phyloP scores from a whole-genome alignment of 2,113 vertebrate genomes.

The Naja naja region DNA sequence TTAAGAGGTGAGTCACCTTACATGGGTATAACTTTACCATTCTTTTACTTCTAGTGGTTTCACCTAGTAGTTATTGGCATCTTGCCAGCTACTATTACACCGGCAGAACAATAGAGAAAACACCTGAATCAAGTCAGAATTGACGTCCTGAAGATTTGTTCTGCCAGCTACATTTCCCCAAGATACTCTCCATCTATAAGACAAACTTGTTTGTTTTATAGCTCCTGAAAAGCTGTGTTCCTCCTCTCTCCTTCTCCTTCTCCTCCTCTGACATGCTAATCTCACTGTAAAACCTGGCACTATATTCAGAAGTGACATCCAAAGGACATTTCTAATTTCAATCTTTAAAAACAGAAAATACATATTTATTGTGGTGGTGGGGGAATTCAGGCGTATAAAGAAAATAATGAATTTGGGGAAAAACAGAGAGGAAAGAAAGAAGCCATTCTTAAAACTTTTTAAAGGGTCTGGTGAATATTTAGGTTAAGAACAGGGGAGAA shows the following conservation, averaged over 20 bases:
- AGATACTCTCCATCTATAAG: background rate
- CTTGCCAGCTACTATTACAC: accelerated
- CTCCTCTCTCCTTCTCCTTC: background rate
- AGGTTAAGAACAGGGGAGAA: background rate
- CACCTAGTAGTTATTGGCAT: background rate
- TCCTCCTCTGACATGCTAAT: background rate
- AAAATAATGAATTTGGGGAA: background rate
- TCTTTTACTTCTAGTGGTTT: background rate
- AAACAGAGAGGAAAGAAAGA: background rate
- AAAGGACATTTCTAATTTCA: background rate
- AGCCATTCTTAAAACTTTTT: background rate
- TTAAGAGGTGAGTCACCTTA: background rate
- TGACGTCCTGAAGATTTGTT: background rate
- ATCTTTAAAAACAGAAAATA: background rate
- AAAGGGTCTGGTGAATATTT: background rate
- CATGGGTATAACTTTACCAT: background rate
- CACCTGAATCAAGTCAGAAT: background rate
- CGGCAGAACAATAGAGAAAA: background rate
- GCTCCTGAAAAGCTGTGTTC: background rate
- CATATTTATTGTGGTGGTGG: background rate
- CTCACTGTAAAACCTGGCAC: background rate
- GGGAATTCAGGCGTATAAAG: background rate
- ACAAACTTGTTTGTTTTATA: background rate
- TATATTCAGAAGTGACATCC: background rate
- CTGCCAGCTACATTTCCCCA: background rate